Evolutionary conservation across 2,888 invertebrate genomes (phyloP).

Genomic region (Drosophila emarginata): DNA sequence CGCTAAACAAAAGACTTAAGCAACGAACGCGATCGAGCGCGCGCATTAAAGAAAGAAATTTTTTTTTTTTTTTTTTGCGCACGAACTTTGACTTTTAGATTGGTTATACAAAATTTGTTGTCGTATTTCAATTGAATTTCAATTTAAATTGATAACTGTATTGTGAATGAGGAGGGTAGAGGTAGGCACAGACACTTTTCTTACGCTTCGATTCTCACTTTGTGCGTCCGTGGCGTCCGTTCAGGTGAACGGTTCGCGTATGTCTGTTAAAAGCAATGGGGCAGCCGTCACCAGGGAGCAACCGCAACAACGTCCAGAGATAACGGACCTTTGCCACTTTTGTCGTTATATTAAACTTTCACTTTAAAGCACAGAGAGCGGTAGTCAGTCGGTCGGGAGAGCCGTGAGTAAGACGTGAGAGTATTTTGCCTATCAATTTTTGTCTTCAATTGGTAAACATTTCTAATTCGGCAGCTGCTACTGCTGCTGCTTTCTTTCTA

Average conservation of each 20-base stretch:
- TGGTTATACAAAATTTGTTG: neutral
- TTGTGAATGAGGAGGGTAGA: neutral
- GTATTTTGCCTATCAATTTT: constrained; percentile 59
- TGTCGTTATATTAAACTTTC: constrained; percentile 75
- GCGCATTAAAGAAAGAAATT: neutral
- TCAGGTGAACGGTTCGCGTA: constrained; percentile 79
- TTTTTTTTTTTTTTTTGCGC: constrained; percentile 20
- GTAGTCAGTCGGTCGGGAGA: constrained; percentile 14
- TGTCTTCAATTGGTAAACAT: constrained; percentile 68
- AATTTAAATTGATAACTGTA: constrained; percentile 7
- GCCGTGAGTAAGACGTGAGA: constrained; percentile 54
- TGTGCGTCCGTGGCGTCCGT: constrained; percentile 65
- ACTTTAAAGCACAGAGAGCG: constrained; percentile 67
- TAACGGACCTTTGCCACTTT: constrained; percentile 80
- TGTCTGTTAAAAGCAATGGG: constrained; percentile 66
- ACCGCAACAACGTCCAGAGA: constrained; percentile 67
- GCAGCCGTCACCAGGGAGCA: constrained; percentile 45
- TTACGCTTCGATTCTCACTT: constrained; percentile 16
- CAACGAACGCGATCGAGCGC: constrained; percentile 61
- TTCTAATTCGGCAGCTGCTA: constrained; percentile 68
- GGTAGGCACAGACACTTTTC: constrained; percentile 16
- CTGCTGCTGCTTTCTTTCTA: constrained; percentile 40
- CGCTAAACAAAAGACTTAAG: constrained; percentile 67
- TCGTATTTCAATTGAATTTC: constrained; percentile 3
- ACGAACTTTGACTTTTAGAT: constrained; percentile 26